Evolutionary conservation across 2,797 vertebrate genomes (phyloP), one percentile per base, ranked within the genome.

Genomic region (Kryptolebias ocellatus): DNA sequence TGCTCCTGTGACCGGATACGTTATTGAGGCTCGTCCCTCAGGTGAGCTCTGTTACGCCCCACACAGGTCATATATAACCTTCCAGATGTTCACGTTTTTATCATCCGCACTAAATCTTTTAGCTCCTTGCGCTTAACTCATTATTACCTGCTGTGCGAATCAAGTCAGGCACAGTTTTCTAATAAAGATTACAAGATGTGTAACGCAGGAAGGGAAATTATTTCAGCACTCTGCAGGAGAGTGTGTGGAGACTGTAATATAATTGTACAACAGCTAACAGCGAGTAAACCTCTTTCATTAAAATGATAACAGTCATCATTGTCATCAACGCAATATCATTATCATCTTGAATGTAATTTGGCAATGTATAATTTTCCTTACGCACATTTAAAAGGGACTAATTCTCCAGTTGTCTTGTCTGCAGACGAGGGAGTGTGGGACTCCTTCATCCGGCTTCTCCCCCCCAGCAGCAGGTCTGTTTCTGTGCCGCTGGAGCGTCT

Each of bases 351-450:
- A 67, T 61, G 17, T 60, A 45, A 70, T 66, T 47, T 44, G 56
- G 56, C 60, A 45, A 27, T 70, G 63, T 72, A 34, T 63, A 47
- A 65, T 76, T 64, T 53, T 76, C 49, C 70, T 55, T 27, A 39
- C 64, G 72, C 60, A 57, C 24, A 69, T 67, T 47, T 37, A n/a
- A 72, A 72, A 66, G 20, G 27, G 14, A 47, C n/a, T 66, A 49
- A 45, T 51, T 46, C 53, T 62, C 20, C 42, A 45, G 53, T 69
- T 34, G 37, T 11, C 11, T 9, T 34, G 42, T 39, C 28, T 75
- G 53, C 82, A 99, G 97, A 99, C 64, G 97, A 98, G 89, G 97
- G 96, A 5, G 81, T 97, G 63, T 99, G 97, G 97, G 97, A 99
- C 53, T 94, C 95, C 72, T 98, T 99, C 74, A 95, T 94, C 80